Percentiles rank a stretch among this genome's conserved stretches.
Evolutionary conservation across 1,140 invertebrate genomes (phyloP).

Genomic region (Ceratitis capitata): DNA sequence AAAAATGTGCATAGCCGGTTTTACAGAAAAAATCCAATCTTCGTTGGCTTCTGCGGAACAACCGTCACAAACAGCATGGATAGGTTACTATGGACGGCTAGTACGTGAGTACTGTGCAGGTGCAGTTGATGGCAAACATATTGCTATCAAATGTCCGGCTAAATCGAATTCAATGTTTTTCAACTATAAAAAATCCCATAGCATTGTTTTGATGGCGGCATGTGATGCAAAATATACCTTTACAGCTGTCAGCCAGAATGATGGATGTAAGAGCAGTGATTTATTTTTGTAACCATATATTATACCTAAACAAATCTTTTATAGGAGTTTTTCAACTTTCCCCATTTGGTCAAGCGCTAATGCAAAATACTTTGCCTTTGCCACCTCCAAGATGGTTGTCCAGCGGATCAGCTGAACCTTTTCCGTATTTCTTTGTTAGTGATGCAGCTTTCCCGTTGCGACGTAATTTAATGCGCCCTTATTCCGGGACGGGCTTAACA

Average conservation of each 20-base stretch:
- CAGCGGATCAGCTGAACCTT: not conserved
- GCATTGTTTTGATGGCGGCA: not conserved
- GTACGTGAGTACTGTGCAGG: too few relatives aligned
- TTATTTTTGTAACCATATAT: constrained; percentile 43
- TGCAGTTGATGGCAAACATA: constrained; percentile 66
- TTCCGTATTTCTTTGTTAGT: not conserved
- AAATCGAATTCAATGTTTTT: constrained; percentile 36
- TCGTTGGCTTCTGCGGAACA: too few relatives aligned
- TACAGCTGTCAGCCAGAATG: constrained; percentile 39
- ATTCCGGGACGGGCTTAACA: constrained; percentile 59
- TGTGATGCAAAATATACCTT: constrained; percentile 14
- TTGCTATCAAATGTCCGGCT: constrained; percentile 55
- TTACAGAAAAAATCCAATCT: too few relatives aligned
- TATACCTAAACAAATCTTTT: constrained; percentile 55
- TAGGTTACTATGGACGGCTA: too few relatives aligned
- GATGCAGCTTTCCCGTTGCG: not conserved
- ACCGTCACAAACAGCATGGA: too few relatives aligned
- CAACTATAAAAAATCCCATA: constrained; percentile 43
- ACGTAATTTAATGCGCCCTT: constrained; percentile 66
- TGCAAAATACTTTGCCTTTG: not conserved
- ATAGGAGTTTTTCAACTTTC: not conserved
- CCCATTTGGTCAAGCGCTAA: too few relatives aligned
- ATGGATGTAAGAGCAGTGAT: not conserved
- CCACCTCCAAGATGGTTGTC: not conserved
- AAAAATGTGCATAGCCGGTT: too few relatives aligned